A percentile compares a stretch with the other conserved stretches of the same genome.
Conservation (phyloP, 2,888 invertebrate genomes). For the Linyphia triangularis region DNA sequence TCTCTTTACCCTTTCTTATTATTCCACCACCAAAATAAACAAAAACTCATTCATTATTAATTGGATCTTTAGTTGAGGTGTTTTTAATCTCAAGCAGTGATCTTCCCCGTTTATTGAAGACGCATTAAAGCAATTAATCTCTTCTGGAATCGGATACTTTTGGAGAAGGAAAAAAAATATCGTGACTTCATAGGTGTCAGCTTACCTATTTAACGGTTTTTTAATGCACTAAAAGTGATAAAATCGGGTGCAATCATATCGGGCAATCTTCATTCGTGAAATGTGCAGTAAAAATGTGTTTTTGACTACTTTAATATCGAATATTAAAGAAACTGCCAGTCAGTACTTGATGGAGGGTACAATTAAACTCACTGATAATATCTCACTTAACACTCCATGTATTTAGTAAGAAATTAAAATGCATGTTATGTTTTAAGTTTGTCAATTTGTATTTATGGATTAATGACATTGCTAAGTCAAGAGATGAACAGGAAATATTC, state of each 20-base stretch:
- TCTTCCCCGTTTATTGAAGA: constrained; percentile 39
- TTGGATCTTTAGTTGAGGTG: constrained; percentile 19
- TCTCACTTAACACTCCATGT: too few species aligned
- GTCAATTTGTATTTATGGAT: too few species aligned
- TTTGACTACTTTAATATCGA: too few species aligned
- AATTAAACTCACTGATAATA: too few species aligned
- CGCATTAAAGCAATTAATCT: constrained; percentile 62
- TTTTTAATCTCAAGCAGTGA: constrained; percentile 15
- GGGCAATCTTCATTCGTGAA: background rate
- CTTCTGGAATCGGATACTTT: constrained; percentile 46
- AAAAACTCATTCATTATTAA: constrained; percentile 46
- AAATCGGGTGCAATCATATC: constrained; percentile 23
- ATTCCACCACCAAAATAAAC: background rate
- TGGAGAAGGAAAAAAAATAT: background rate
- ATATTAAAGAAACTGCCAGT: too few species aligned
- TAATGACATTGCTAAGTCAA: too few species aligned
- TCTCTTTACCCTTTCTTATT: background rate
- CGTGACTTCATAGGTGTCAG: constrained; percentile 37
- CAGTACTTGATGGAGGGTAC: too few species aligned
- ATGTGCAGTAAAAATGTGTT: background rate
- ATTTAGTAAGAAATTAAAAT: too few species aligned
- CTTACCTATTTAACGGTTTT: constrained; percentile 16
- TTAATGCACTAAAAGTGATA: constrained; percentile 4
- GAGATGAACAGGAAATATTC: too few species aligned
- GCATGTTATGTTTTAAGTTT: too few species aligned